Conservation (phyloP, 2,797 vertebrate genomes). For the Menidia menidia region DNA sequence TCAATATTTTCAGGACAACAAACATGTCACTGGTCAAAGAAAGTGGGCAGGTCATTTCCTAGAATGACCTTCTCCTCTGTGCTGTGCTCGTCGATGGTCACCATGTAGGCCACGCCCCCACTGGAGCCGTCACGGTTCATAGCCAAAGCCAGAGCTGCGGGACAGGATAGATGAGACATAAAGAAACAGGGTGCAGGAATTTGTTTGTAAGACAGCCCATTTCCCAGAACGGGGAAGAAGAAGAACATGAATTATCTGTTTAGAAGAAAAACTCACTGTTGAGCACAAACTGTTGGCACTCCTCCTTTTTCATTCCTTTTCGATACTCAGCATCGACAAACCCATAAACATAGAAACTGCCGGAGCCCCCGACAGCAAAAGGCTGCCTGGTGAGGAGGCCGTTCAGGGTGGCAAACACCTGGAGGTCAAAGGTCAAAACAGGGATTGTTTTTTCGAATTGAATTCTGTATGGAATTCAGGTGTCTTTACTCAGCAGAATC, state of each 20-base stretch:
- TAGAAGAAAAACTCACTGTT: constrained; percentile 77
- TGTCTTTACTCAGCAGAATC: not conserved
- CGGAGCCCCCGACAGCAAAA: constrained; percentile 88
- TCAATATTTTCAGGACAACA: not conserved
- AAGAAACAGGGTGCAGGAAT: not conserved
- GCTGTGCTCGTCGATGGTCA: constrained; percentile 83
- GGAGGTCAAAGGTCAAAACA: constrained; percentile 13
- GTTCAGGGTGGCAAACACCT: constrained; percentile 88
- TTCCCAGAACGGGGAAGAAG: not conserved
- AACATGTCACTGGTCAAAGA: constrained; percentile 81
- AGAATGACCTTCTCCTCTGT: constrained; percentile 84
- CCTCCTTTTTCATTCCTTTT: constrained; percentile 79
- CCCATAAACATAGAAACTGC: constrained; percentile 88
- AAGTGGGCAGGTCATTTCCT: constrained; percentile 86
- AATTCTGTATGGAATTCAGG: not conserved
- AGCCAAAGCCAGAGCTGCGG: constrained; percentile 86
- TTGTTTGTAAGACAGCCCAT: too few species aligned
- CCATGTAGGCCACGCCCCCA: constrained; percentile 87
- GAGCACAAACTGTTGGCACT: constrained; percentile 84
- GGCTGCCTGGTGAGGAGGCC: constrained; percentile 87
- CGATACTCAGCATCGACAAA: constrained; percentile 88
- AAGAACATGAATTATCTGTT: not conserved
- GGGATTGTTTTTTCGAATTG: not conserved
- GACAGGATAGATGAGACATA: not conserved
- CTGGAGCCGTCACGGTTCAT: constrained; percentile 90